Evolutionary conservation across 2,113 vertebrate genomes (phyloP).

Genomic region (Ceuthmochares aereus): DNA sequence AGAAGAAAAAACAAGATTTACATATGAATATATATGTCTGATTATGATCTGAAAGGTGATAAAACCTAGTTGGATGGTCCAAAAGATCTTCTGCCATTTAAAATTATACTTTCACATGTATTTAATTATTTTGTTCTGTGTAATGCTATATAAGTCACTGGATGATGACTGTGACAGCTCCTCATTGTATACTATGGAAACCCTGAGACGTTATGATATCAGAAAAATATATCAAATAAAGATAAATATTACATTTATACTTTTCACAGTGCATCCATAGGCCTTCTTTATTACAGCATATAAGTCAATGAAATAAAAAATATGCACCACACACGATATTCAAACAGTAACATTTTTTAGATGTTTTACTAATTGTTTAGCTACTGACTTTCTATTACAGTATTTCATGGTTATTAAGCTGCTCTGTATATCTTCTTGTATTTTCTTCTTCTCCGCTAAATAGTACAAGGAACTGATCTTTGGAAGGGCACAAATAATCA

Average conservation of each 20-base stretch:
- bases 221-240: rapidly evolving
- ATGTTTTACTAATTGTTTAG: not conserved
- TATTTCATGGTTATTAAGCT: not conserved
- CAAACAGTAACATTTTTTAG: not conserved
- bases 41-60: not conserved
- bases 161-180: not conserved
- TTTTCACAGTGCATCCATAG: not conserved
- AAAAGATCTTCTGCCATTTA: not conserved
- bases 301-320: not conserved
- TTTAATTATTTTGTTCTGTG: not conserved
- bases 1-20: not conserved
- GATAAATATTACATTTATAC: not conserved
- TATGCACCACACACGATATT: not conserved
- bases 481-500: not conserved
- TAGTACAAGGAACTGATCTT: not conserved
- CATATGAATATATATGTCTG: no score
- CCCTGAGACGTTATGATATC: not conserved
- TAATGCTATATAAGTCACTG: not conserved
- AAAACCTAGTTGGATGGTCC: not conserved
- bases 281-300: not conserved
- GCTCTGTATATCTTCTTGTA: not conserved
- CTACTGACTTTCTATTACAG: not conserved
- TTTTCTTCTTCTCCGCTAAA: not conserved
- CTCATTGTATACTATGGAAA: not conserved
- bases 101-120: not conserved